Base-by-base conservation (phyloP, 2,888 invertebrate species). In the Ceramica pisi region DNA sequence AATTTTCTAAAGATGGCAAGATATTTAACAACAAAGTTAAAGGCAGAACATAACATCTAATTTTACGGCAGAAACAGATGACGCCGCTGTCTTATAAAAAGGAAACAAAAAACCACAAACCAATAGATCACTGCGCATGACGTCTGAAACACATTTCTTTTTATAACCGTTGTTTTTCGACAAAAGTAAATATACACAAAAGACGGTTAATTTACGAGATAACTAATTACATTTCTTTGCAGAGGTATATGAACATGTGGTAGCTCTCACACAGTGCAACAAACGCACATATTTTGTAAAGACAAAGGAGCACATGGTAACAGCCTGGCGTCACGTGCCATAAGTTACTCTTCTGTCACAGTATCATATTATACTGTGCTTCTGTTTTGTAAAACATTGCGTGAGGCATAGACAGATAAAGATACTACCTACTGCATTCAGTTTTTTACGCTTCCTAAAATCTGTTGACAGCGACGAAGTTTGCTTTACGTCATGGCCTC, bases 281-380 rank as follows among this genome's bases (percentile, higher is more conserved):
- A 60, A 62, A 71, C 12, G 44, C 51, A 63, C 50, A 60, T 62
- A n/a, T n/a, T n/a, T 75, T 73, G 50, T 78, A 44, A 51, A 68
- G 61, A 83, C 80, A 75, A 82, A 85, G 50, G 10, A 71, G 41
- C 73, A 81, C 71, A 72, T 81, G 81, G 79, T 65, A 62, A 69
- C 57, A 73, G 57, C 10, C 50, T 41, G n/a, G 64, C 44, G 41
- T 71, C 81, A 79, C 76, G 62, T 80, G 83, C 71, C 55, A 79
- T 23, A 48, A 79, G 50, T 51, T 75, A 73, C 65, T 65, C 62
- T 72, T 56, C 63, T n/a, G n/a, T n/a, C n/a, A n/a, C n/a, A n/a
- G n/a, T n/a, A n/a, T n/a, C n/a, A n/a, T n/a, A n/a, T n/a, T n/a
- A n/a, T n/a, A n/a, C n/a, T n/a, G n/a, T n/a, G n/a, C 71, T 55